phyloP scores from a whole-genome alignment of 2,797 vertebrate genomes.

The Heliangelus exortis region DNA sequence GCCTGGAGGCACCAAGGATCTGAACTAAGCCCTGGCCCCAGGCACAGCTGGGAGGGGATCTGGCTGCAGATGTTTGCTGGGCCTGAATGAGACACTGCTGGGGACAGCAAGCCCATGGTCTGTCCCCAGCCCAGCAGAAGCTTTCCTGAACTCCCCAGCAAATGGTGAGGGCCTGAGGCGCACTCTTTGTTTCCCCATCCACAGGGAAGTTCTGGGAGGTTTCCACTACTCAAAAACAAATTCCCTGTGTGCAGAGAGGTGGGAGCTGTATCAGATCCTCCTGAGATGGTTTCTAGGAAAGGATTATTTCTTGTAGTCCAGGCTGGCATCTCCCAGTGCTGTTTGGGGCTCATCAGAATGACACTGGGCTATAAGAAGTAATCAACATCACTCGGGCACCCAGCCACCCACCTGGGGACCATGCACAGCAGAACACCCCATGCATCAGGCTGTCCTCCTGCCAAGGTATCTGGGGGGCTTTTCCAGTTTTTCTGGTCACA shows the following conservation, averaged over 20 bases:
- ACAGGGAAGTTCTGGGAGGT: not conserved
- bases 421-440: accelerated
- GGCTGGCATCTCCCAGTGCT: not conserved
- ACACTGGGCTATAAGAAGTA: not conserved
- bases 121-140: not conserved
- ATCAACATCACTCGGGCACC: accelerated
- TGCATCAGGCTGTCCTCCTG: not conserved
- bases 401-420: not conserved
- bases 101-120: accelerated
- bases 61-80: not conserved
- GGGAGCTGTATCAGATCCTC: not conserved
- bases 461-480: not conserved
- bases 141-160: not conserved
- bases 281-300: not conserved
- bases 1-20: not conserved
- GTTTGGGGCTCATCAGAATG: not conserved
- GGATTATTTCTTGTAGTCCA: no score
- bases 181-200: not conserved
- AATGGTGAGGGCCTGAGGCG: not conserved
- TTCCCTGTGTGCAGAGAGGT: not conserved
- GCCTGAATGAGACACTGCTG: not conserved
- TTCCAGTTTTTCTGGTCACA: not conserved
- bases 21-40: not conserved
- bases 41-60: not conserved
- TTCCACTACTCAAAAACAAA: not conserved